Evolutionary conservation across 2,797 vertebrate species (phyloP), one percentile per base, ranked within the genome.

Genomic region (Enteromius afrohamiltoni): DNA sequence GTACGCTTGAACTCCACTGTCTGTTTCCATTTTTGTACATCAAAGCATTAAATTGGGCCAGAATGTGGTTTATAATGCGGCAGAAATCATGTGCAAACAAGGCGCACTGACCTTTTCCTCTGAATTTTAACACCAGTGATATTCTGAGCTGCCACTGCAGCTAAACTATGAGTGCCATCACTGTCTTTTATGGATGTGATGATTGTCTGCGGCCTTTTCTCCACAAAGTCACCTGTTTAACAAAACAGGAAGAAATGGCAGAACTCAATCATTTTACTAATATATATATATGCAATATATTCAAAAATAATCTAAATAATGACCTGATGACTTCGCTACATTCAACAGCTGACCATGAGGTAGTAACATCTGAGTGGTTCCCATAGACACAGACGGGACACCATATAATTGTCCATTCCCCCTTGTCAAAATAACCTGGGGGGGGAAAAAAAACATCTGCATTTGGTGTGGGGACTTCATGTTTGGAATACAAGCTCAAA

Each of bases 351-450:
- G 94, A 45, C 90, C 93, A 67, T 93, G 94, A 89, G 95, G 95
- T 89, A 95, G 90, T 85, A 95, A 90, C 85, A 95, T 91, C 79
- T 95, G 95, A n/a, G 92, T 83, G 87, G 91, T 89, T 88, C 88
- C 92, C 83, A 93, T 80, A 78, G 94, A 94, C 65, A 88, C 88
- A 77, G 96, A 93, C 86, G 93, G 94, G 90, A 96, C 93, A 78
- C 95, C 92, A 42, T 91, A 92, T 51, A 96, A 90, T 84, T 94
- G 93, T 45, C 94, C 92, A 67, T 92, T 91, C 90, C 94, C 94
- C 84, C 94, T 93, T 67, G 94, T 93, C 82, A 93, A 92, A 40
- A 95, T 91, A 88, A 86, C 79, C 83, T 82, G 60, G 60, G 11
- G 23, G 4, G 60, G 11, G 23, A 1, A 6, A 10, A 31, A 11